phyloP scores from a whole-genome alignment of 2,113 vertebrate genomes.

The Lanius ludovicianus region DNA sequence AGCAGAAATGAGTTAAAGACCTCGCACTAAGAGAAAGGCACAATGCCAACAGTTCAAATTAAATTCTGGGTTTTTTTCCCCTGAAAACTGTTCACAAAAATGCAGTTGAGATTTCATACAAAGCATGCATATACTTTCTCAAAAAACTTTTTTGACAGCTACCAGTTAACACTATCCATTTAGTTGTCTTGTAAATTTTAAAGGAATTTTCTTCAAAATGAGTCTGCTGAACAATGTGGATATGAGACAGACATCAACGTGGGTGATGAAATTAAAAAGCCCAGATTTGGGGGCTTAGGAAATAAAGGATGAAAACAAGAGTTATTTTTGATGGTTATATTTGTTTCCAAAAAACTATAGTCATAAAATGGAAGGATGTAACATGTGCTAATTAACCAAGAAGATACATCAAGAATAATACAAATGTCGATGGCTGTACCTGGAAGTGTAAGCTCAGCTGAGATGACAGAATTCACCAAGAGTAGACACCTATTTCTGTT shows the following conservation, averaged over 20 bases:
- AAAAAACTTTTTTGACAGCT: not conserved
- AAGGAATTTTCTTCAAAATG: not conserved
- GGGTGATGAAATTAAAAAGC: not conserved
- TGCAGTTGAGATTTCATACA: not conserved
- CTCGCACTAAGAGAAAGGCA: not conserved
- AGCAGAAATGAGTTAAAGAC: not conserved
- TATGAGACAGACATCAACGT: not conserved
- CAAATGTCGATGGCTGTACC: not conserved
- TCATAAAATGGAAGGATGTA: not conserved
- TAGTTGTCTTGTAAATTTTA: not conserved
- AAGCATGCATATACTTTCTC: not conserved
- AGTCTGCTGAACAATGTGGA: not conserved
- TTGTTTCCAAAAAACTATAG: not conserved
- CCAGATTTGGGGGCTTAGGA: not conserved
- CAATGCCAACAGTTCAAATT: not conserved
- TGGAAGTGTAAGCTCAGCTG: not conserved
- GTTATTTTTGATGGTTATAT: not conserved
- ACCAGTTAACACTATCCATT: not conserved
- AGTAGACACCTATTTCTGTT: not conserved
- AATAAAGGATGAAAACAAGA: not conserved
- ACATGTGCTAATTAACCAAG: not conserved
- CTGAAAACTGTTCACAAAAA: not conserved
- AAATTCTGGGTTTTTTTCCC: not conserved
- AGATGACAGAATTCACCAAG: not conserved
- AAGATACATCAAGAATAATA: not conserved